Base-by-base conservation (phyloP, 1,140 invertebrate species). In the Drosophila prosaltans region DNA sequence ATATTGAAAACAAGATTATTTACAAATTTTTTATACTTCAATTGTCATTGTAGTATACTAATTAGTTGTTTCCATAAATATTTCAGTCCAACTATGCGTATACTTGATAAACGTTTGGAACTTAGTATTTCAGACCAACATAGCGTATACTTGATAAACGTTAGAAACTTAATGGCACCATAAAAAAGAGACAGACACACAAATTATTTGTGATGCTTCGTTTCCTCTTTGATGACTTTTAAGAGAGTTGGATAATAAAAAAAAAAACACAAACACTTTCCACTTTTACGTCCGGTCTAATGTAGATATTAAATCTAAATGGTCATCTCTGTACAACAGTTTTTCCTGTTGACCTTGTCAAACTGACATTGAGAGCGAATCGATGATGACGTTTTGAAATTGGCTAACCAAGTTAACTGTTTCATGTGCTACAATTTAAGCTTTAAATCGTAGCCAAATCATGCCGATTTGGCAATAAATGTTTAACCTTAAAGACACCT, bases 401-500 rank as follows among this genome's bases (percentile, higher is more conserved):
- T 16, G 21, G 45, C 21, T 51, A 63, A 26, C 21, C n/a, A 58
- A 28, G 16, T 26, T n/a, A 59, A 57, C 67, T 48, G 68, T 65
- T 24, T 16, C 16, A 32, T 48, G 21, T 51, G 41, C 28, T 65
- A 48, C 43, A 51, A 51, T 51, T 51, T 51, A 51, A 62, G 11
- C 41, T 65, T 69, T 63, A 57, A 77, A 77, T 70, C 57, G 62
- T 40, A 70, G 66, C 48, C 66, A 65, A 77, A 60, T 65, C 28
- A 67, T 74, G 63, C 64, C 8, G 48, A 32, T 65, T 61, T 41
- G 71, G 68, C 74, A 78, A 78, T 59, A 63, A 55, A 24, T 39
- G 72, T 39, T 51, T 61, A 78, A 78, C 74, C 68, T 78, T 62
- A 78, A 63, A 78, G 74, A 59, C 68, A 72, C 68, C 63, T 30